phyloP scores from a whole-genome alignment of 2,888 invertebrate genomes.

The Chloroclysta siterata region DNA sequence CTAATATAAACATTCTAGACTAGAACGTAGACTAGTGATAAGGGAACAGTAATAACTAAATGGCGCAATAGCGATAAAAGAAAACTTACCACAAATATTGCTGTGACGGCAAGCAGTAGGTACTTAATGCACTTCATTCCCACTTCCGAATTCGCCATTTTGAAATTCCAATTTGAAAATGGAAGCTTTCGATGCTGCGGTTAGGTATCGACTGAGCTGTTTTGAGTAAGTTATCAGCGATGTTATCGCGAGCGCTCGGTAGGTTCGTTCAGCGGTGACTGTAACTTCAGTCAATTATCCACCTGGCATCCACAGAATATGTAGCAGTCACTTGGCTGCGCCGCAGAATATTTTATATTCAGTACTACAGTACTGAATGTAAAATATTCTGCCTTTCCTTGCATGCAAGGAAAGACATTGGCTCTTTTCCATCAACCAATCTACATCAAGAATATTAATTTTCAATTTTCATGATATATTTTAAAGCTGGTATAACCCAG shows the following conservation, averaged over 20 bases:
- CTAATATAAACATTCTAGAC: background rate
- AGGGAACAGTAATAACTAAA: constrained; percentile 37
- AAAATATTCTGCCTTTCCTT: no score
- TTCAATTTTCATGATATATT: no score
- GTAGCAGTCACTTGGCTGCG: constrained; percentile 2
- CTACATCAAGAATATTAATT: no score
- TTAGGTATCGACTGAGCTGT: constrained; percentile 22
- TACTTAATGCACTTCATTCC: constrained; percentile 92
- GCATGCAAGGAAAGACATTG: background rate
- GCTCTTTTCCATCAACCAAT: no score
- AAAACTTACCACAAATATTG: constrained; percentile 90
- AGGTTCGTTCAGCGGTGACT: constrained; percentile 34
- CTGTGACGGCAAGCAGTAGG: constrained; percentile 89
- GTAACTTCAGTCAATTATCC: constrained; percentile 60
- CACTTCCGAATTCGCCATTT: constrained; percentile 81
- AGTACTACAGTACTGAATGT: background rate
- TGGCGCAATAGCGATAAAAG: constrained; percentile 38
- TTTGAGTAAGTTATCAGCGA: constrained; percentile 8
- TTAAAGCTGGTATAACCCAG: no score
- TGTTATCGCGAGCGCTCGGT: constrained; percentile 29
- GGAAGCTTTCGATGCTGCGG: background rate
- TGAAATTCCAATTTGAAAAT: constrained; percentile 27
- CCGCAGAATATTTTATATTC: constrained; percentile 6
- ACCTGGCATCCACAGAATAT: constrained; percentile 34
- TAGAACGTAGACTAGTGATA: constrained; percentile 41